A percentile compares a stretch with the other conserved stretches of the same genome.
Evolutionary conservation across 2,113 vertebrate species (phyloP).

Genomic region (Etheostoma spectabile): DNA sequence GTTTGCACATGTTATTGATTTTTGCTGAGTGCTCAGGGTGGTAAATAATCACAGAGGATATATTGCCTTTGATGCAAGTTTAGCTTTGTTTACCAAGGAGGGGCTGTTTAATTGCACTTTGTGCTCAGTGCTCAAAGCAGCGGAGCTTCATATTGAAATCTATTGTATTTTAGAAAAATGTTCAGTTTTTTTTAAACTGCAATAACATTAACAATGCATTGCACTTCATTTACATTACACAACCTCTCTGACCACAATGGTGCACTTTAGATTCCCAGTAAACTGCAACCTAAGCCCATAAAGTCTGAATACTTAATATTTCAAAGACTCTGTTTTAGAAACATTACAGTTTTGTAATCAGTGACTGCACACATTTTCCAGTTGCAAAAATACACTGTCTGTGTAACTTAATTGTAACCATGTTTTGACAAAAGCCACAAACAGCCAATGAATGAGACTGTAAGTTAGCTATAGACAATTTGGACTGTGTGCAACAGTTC

Average conservation of each 20-base stretch:
- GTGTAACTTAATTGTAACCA: too few relatives aligned
- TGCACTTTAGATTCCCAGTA: background rate
- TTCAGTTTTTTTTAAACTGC: slow-evolving; percentile 26
- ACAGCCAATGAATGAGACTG: background rate
- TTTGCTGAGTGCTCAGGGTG: slow-evolving; percentile 67
- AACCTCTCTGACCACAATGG: background rate
- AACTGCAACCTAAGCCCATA: background rate
- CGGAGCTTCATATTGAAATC: slow-evolving; percentile 45
- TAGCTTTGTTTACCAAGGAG: slow-evolving; percentile 74
- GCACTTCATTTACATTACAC: background rate
- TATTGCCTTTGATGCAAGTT: slow-evolving; percentile 70
- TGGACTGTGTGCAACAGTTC: background rate
- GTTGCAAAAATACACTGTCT: background rate
- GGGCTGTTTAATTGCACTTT: slow-evolving; percentile 74
- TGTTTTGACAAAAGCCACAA: background rate
- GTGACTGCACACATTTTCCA: background rate
- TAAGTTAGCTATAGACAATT: background rate
- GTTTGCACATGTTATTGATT: slow-evolving; percentile 83
- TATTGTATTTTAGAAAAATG: slow-evolving; percentile 48
- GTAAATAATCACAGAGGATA: slow-evolving; percentile 80
- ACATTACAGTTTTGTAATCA: background rate
- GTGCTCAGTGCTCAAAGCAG: slow-evolving; percentile 48
- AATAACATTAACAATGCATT: slow-evolving; percentile 3
- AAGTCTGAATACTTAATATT: background rate
- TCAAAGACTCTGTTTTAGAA: background rate